Evolutionary conservation across 92 coral and sea anemone species (phyloP).

Genomic region (Palythoa heliodiscus): DNA sequence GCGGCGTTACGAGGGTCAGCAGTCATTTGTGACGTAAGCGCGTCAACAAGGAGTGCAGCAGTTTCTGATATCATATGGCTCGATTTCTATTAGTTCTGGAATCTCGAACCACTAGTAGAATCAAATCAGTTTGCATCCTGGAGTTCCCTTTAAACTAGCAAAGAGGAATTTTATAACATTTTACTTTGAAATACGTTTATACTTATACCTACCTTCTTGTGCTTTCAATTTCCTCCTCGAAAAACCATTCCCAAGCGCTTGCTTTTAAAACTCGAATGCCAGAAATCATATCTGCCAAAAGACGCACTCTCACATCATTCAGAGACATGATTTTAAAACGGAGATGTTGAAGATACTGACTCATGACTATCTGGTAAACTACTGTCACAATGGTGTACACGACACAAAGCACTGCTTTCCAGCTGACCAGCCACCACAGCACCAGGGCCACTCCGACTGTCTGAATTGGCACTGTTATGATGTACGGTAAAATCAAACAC

Average conservation of each 20-base stretch:
- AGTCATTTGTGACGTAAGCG: no score
- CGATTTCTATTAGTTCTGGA: no score
- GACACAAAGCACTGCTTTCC: constrained; percentile 27
- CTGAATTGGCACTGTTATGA: constrained; percentile 35
- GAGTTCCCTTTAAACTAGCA: no score
- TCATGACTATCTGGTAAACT: constrained; percentile 3
- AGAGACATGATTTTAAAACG: constrained; percentile 33
- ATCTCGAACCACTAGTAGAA: no score
- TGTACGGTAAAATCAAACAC: constrained; percentile 3
- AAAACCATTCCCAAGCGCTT: constrained; percentile 44
- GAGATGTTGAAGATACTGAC: constrained; percentile 15
- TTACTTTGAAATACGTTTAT: neutral
- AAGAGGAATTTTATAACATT: neutral
- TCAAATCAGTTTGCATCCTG: no score
- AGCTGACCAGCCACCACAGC: constrained; percentile 40
- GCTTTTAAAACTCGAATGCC: constrained; percentile 39
- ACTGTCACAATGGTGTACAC: constrained; percentile 6
- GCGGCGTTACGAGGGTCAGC: no score
- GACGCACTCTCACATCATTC: constrained; percentile 33
- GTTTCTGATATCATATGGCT: no score
- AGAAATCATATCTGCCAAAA: constrained; percentile 36
- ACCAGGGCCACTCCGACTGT: constrained; percentile 2
- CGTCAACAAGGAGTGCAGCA: no score
- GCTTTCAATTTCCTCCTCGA: neutral
- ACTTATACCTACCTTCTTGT: constrained; percentile 15